Base-by-base conservation (phyloP, 2,113 vertebrate species). In the Numenius arquata region DNA sequence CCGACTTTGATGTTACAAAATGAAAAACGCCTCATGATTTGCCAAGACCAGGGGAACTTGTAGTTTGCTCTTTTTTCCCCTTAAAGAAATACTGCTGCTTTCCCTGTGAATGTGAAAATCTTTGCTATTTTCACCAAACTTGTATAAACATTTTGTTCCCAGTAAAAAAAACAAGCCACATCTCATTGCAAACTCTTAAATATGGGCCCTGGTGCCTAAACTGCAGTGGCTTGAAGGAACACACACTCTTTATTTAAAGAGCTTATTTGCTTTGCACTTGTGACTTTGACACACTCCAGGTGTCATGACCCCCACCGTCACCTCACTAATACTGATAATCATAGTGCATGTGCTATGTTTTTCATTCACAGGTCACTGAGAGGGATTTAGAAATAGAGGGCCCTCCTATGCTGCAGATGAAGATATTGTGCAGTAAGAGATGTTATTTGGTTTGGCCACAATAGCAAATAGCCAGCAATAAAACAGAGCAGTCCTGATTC, bases 1-100 rank as follows among this genome's bases (percentile, higher is more conserved):
- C 97, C 84, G 97, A 97, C 99, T 99, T 99, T 99, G 99, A 99
- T 99, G 99, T 99, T 98, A 98, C 98, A 99, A 98, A 99, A 98
- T 99, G 98, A 99, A 99, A 99, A 98, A 98, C 98, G 97, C 97
- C 98, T 98, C 98, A 98, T 98, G 98, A 99, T 99, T 99, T 99
- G 97, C 98, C 98, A 98, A 98, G 98, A 98, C 98, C 98, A 98
- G 97, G 98, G 98, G 98, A 98, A 99, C 98, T 99, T 99, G 98
- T 98, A 98, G 97, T 96, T 97, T 97, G 94, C 96, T 97, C 97
- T 97, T 98, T 98, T 98, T 98, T 83, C 72, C 72, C 71, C 87
- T 97, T 96, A 97, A 97, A 96, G 89, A 91, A 97, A 93, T 92
- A 95, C 86, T 88, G 45, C 97, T 96, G 95, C 97, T 97, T 96